Evolutionary conservation across 2,888 invertebrate species (phyloP).

Genomic region (Heliconius ethilla): DNA sequence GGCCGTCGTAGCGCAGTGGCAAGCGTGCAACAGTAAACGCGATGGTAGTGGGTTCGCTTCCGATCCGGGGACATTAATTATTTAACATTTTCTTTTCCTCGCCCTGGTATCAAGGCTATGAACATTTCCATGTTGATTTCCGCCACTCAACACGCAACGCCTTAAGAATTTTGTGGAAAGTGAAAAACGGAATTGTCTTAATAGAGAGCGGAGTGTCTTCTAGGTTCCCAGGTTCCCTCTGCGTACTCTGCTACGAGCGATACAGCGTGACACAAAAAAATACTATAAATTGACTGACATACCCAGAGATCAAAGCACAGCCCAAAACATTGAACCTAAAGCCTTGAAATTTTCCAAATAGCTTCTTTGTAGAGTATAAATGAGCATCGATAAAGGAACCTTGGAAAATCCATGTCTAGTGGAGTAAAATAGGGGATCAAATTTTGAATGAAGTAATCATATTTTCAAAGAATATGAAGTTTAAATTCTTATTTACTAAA

Average conservation of each 20-base stretch:
- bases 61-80: background rate
- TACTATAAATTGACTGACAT: background rate
- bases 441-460: too few relatives aligned
- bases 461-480: background rate
- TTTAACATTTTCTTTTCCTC: too few relatives aligned
- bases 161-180: background rate
- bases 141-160: background rate
- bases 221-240: background rate
- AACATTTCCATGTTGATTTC: too few relatives aligned
- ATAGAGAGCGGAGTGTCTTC: background rate
- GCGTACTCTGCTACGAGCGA: background rate
- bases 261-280: background rate
- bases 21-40: background rate
- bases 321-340: background rate
- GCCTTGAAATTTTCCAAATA: background rate
- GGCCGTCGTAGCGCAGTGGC: background rate
- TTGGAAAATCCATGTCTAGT: background rate
- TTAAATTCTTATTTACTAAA: too few relatives aligned
- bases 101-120: too few relatives aligned
- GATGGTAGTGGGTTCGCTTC: background rate
- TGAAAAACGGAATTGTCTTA: background rate
- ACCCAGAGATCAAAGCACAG: background rate
- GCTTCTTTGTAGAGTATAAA: background rate
- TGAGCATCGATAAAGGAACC: background rate
- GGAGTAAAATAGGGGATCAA: background rate